phyloP scores from a whole-genome alignment of 2,888 invertebrate genomes.

The Parelbella ahira region DNA sequence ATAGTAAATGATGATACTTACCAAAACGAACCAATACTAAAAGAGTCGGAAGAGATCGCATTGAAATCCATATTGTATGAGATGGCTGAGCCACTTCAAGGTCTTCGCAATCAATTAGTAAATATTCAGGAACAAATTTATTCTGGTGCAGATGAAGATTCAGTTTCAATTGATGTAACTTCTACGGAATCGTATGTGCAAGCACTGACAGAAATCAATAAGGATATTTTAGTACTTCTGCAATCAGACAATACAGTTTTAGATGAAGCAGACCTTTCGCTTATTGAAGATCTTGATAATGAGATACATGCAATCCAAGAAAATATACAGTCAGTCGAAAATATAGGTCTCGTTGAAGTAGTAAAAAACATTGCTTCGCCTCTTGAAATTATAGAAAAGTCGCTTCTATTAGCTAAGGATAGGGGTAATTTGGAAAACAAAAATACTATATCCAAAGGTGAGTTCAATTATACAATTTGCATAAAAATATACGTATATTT shows the following conservation, averaged over 20 bases:
- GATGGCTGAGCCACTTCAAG: conserved; percentile 55
- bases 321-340: conserved; percentile 53
- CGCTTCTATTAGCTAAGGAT: conserved; percentile 41
- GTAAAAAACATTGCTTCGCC: conserved; percentile 47
- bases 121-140: conserved; percentile 55
- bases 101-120: conserved; percentile 52
- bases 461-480: conserved; percentile 29
- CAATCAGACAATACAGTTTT: conserved; percentile 39
- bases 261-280: conserved; percentile 44
- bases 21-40: conserved; percentile 35
- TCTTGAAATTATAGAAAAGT: conserved; percentile 51
- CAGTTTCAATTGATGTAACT: conserved; percentile 49
- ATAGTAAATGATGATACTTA: conserved; percentile 32
- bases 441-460: conserved; percentile 45
- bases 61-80: conserved; percentile 48
- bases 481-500: background rate
- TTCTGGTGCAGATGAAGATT: conserved; percentile 47
- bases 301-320: conserved; percentile 58
- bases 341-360: conserved; percentile 35
- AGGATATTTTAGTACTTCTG: conserved; percentile 53
- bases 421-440: conserved; percentile 31
- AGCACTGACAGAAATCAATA: conserved; percentile 56
- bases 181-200: conserved; percentile 59
- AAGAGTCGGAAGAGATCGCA: conserved; percentile 38
- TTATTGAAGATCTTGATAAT: conserved; percentile 55